Evolutionary conservation across 1,140 invertebrate species (phyloP), one percentile per base, ranked within the genome.

Genomic region (Armadillidium nasatum): DNA sequence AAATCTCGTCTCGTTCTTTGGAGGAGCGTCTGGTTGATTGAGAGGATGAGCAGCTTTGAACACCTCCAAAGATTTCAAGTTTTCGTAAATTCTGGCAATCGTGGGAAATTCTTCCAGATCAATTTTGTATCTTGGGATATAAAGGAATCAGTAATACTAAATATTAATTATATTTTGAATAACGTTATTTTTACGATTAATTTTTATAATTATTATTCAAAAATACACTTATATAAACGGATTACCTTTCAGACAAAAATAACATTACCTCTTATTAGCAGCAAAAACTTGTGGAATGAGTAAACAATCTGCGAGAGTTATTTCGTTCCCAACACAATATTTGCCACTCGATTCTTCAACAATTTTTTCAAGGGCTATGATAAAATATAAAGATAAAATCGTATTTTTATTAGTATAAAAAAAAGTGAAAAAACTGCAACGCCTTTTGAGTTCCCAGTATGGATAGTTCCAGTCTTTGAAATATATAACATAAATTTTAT

Each of bases 301-400:
- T 83, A 94, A 98, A 82, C 95, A 94, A 85, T 99, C 97, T 43
- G 96, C 96, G 82, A 98, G 85, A 0, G 95, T 95, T 45, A 98
- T 90, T 80, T 93, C 89, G 86, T 99, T 94, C 3, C 96, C 96
- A 0, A 97, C 92, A 84, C 94, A 95, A 83, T 96, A 98, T 84
- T 96, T 95, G 13, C 96, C 96, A 70, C 93, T 91, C 73, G 89
- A 92, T 13, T 91, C 87, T 10, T 90, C 89, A 9, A 98, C 84
- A 11, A 96, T 85, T 84, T 93, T 92, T 86, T 99, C 96, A 4
- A 98, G 89, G 54, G 93, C 94, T 87, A 88, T 50, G 83, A 87
- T 83, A 80, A 6, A 33, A 6, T 33, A 33, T 3, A 33, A 33
- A 33, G 33, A 33, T 3, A 33, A n/a, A n/a, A n/a, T n/a, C n/a